A percentile compares a stretch with the other conserved stretches of the same genome.
These are phyloP conservation scores for Prochilodus magdalenae DNA, from an alignment of 2,113 vertebrate genomes.

Conservation along the genomic window DNA sequence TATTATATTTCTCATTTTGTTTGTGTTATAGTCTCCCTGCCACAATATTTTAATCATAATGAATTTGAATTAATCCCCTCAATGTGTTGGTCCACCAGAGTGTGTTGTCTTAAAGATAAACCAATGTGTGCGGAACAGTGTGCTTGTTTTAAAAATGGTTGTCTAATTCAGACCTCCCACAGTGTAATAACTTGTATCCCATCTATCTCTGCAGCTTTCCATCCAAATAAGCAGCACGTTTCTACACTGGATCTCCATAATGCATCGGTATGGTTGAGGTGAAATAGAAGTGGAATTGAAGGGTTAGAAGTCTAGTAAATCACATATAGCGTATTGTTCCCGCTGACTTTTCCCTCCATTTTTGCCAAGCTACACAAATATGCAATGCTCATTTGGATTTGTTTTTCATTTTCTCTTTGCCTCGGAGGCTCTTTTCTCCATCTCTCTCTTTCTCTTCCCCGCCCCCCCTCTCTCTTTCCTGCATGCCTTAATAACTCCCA, in stretches of 20 bases:
- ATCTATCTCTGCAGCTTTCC: constrained; percentile 1
- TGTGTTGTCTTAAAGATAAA: constrained; percentile 74
- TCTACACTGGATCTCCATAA: background rate
- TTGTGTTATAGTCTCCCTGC: constrained; percentile 61
- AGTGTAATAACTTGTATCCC: background rate
- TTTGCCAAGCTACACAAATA: constrained; percentile 33
- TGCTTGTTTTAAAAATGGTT: constrained; percentile 56
- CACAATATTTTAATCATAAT: constrained; percentile 67
- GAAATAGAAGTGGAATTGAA: background rate
- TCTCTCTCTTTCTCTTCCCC: constrained; percentile 2
- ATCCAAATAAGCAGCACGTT: background rate
- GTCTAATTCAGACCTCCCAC: constrained; percentile 47
- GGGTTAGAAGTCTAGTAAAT: background rate
- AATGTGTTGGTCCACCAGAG: constrained; percentile 55
- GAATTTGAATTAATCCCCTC: constrained; percentile 74
- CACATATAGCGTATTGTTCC: constrained; percentile 38
- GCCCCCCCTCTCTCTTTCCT: background rate
- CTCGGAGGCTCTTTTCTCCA: constrained; percentile 12
- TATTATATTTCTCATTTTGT: constrained; percentile 66
- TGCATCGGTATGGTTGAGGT: background rate
- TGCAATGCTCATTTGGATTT: constrained; percentile 6
- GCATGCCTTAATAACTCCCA: constrained; percentile 73
- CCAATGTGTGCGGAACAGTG: constrained; percentile 45
- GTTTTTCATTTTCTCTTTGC: constrained; percentile 22
- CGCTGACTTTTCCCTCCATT: constrained; percentile 21